phyloP scores from a whole-genome alignment of 2,888 invertebrate genomes.

The Cactoblastis cactorum region DNA sequence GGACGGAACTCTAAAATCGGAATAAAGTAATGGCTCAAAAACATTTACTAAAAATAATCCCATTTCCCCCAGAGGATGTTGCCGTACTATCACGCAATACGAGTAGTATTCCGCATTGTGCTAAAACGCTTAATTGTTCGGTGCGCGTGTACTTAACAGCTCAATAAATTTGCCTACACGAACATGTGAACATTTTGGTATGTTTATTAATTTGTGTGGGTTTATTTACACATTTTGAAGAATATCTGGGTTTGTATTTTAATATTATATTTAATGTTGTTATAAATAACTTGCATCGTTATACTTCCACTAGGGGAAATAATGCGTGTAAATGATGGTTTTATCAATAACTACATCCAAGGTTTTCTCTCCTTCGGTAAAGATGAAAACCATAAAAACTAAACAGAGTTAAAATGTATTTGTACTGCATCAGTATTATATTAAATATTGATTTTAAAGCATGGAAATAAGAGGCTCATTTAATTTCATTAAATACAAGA shows the following conservation, averaged over 20 bases:
- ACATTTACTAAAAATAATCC: not conserved
- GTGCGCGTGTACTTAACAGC: conserved; percentile 11
- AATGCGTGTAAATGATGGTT: too few species aligned
- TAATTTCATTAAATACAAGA: too few species aligned
- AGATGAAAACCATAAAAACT: too few species aligned
- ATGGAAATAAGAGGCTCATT: too few species aligned
- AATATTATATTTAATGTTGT: not conserved
- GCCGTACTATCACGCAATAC: not conserved
- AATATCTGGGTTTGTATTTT: not conserved
- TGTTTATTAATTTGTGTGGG: not conserved
- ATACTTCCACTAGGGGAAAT: too few species aligned
- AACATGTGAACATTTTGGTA: not conserved
- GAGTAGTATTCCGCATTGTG: not conserved
- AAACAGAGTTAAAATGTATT: too few species aligned
- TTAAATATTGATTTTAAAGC: too few species aligned
- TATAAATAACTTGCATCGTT: too few species aligned
- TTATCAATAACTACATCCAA: too few species aligned
- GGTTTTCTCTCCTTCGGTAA: too few species aligned
- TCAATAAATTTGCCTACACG: not conserved
- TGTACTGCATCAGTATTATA: too few species aligned
- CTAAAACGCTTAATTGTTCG: not conserved
- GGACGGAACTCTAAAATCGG: too few species aligned
- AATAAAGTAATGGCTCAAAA: not conserved
- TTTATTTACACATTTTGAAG: not conserved
- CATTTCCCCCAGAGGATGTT: not conserved